Percentiles rank a stretch among this genome's conserved stretches.
phyloP scores from a whole-genome alignment of 2,113 vertebrate genomes.

The Grammomys surdaster region DNA sequence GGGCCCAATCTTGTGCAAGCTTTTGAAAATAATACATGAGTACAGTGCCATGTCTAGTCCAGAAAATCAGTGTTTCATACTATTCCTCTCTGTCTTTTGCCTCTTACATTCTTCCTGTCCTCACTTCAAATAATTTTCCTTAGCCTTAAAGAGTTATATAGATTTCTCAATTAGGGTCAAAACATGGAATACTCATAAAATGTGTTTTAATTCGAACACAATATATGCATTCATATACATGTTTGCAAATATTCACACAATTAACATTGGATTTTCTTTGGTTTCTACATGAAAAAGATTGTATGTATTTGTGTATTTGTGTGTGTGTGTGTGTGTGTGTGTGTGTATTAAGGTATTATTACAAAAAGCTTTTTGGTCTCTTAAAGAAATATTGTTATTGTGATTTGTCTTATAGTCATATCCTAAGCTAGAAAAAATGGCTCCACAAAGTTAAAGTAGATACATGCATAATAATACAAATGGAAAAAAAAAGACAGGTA shows the following conservation, averaged over 20 bases:
- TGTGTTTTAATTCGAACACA: conserved; percentile 46
- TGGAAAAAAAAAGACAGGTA: background rate
- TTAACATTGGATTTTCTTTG: conserved; percentile 71
- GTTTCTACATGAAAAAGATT: conserved; percentile 66
- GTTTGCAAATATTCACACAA: conserved; percentile 65
- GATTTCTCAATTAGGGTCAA: background rate
- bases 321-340: background rate
- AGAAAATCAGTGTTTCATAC: background rate
- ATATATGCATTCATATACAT: background rate
- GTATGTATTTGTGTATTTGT: background rate
- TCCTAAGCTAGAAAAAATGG: background rate
- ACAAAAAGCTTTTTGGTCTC: conserved; percentile 33
- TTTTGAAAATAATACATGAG: background rate
- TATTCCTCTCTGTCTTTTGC: background rate
- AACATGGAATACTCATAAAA: background rate
- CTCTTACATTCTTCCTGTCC: background rate
- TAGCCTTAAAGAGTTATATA: background rate
- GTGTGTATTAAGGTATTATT: conserved; percentile 46
- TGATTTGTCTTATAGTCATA: background rate
- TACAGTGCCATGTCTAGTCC: background rate
- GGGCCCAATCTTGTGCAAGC: background rate
- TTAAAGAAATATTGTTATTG: conserved; percentile 49
- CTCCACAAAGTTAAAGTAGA: conserved; percentile 52
- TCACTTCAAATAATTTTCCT: background rate
- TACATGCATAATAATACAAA: background rate